These are phyloP conservation scores for Calycopis cecrops DNA, from an alignment of 1,140 invertebrate species.

Conservation along the genomic window DNA sequence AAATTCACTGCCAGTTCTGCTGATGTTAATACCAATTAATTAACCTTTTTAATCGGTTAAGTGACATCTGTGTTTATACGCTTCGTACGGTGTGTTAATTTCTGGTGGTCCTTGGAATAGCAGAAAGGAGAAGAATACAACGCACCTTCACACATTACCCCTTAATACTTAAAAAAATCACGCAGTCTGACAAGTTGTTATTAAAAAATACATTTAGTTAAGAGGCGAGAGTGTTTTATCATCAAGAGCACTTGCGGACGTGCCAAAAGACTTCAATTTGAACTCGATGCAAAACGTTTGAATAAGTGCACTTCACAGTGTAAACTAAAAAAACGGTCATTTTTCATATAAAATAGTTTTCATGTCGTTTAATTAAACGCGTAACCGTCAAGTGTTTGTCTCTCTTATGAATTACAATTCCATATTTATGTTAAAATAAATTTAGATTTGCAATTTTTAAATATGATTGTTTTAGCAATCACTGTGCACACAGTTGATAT, in stretches of 20 bases:
- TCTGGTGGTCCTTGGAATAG: no score
- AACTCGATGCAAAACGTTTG: neutral
- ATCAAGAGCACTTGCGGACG: neutral
- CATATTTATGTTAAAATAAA: neutral
- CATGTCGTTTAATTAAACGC: neutral
- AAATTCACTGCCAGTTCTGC: no score
- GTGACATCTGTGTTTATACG: no score
- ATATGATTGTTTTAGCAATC: no score
- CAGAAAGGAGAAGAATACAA: no score
- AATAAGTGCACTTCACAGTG: neutral
- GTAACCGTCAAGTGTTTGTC: neutral
- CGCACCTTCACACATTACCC: no score
- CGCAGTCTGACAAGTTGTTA: neutral
- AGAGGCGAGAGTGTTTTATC: neutral
- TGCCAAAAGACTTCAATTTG: constrained; percentile 2
- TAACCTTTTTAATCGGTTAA: no score
- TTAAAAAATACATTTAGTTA: neutral
- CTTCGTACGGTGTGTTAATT: no score
- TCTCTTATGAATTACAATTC: neutral
- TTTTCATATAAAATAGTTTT: neutral
- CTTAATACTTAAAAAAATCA: neutral
- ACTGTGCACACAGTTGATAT: no score
- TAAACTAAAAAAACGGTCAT: neutral
- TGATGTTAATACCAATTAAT: no score
- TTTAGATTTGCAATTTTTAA: neutral